These are phyloP conservation scores for Autographa pulchrina DNA, from an alignment of 2,888 invertebrate species.

Conservation along the genomic window DNA sequence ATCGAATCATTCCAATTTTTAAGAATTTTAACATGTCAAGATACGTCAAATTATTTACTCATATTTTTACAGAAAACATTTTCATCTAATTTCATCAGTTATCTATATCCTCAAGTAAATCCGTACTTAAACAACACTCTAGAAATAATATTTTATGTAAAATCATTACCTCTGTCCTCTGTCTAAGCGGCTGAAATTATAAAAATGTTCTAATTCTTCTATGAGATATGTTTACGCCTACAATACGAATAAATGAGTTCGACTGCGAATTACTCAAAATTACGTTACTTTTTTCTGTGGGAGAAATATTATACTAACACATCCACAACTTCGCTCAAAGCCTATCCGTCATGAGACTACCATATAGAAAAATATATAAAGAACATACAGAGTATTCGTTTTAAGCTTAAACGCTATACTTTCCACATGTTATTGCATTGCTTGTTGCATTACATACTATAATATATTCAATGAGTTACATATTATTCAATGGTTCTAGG, in stretches of 20 bases:
- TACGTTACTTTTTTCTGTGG: background rate
- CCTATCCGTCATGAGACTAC: constrained; percentile 49
- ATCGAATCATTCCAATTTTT: background rate
- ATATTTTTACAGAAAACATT: background rate
- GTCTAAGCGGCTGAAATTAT: constrained; percentile 24
- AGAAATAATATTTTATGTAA: constrained; percentile 40
- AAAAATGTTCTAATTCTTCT: constrained; percentile 31
- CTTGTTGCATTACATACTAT: constrained; percentile 66
- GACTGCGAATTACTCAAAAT: constrained; percentile 13
- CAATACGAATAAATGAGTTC: constrained; percentile 33
- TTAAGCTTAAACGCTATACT: constrained; percentile 50
- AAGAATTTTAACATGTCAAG: background rate
- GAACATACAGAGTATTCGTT: constrained; percentile 57
- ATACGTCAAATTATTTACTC: background rate
- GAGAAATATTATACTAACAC: constrained; percentile 19
- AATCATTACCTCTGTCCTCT: constrained; percentile 27
- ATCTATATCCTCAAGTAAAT: background rate
- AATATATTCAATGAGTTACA: constrained; percentile 27
- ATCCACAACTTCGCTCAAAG: constrained; percentile 54
- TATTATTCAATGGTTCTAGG: constrained; percentile 12
- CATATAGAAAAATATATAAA: constrained; percentile 55
- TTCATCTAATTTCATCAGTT: constrained; percentile 6
- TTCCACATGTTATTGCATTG: constrained; percentile 66
- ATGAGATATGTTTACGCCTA: constrained; percentile 53
- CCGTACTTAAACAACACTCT: background rate